phyloP scores from a whole-genome alignment of 2,797 vertebrate genomes.

The Limnodromus scolopaceus region DNA sequence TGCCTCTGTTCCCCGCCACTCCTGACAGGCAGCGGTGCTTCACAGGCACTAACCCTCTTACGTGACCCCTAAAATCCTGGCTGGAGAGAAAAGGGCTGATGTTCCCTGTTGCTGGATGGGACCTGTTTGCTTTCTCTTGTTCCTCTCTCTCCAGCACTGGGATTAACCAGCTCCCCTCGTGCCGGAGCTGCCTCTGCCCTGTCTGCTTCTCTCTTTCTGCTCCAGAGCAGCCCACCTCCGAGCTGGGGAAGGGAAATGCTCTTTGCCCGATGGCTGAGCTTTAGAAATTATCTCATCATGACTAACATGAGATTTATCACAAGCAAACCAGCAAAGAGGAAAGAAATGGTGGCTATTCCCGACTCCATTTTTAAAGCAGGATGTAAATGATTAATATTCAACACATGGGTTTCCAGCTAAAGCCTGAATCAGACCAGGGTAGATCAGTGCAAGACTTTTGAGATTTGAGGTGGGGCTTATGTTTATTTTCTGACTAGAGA shows the following conservation, averaged over 20 bases:
- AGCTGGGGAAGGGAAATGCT: not conserved
- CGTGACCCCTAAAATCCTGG: not conserved
- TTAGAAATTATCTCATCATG: not conserved
- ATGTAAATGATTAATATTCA: not conserved
- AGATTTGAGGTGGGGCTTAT: not conserved
- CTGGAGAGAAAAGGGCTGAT: not conserved
- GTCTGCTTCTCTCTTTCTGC: not conserved
- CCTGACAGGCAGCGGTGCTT: not conserved
- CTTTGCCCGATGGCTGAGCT: not conserved
- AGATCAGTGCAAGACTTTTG: not conserved
- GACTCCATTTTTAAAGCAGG: not conserved
- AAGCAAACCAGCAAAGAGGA: not conserved
- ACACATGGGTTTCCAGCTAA: not conserved
- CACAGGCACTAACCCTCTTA: fast-evolving
- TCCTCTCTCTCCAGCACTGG: fast-evolving
- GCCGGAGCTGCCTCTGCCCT: not conserved
- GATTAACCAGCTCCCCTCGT: not conserved
- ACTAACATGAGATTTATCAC: not conserved
- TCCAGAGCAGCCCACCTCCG: not conserved
- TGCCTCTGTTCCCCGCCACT: not conserved
- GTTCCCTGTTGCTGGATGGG: not conserved
- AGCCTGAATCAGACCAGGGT: not conserved
- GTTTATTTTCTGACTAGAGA: not conserved
- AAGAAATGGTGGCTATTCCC: not conserved
- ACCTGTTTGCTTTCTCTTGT: not conserved